These are phyloP conservation scores for Bombus fervidus DNA, from an alignment of 1,140 invertebrate genomes.

Conservation along the genomic window DNA sequence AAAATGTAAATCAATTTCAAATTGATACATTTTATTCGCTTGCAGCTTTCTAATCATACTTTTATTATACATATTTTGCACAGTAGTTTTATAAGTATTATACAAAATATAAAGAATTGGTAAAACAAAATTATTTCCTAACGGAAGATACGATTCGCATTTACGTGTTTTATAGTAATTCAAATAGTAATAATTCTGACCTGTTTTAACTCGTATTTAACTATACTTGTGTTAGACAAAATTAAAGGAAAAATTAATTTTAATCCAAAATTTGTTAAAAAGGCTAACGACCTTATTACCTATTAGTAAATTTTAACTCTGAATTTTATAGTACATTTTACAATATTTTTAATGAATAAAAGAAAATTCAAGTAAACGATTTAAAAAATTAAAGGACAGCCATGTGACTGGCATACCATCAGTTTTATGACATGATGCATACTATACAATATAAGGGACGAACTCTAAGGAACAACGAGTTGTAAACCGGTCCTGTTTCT, in stretches of 20 bases:
- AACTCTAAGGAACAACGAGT: constrained; percentile 8
- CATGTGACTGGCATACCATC: neutral
- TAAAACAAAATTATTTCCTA: too few species aligned
- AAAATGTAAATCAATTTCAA: neutral
- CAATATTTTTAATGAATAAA: neutral
- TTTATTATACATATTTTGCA: too few species aligned
- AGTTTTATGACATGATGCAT: neutral
- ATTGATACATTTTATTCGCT: neutral
- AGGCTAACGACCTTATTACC: neutral
- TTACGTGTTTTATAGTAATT: too few species aligned
- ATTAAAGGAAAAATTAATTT: too few species aligned
- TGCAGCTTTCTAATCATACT: neutral
- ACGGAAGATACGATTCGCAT: too few species aligned
- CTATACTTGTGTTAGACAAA: too few species aligned
- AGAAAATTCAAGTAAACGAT: neutral
- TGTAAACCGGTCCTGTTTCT: constrained; percentile 22
- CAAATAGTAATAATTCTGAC: too few species aligned
- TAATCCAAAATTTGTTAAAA: neutral
- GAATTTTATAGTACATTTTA: neutral
- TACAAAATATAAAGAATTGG: neutral
- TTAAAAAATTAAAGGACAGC: neutral
- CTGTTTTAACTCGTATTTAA: too few species aligned
- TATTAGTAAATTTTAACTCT: too few species aligned
- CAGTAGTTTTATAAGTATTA: neutral
- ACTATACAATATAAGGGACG: neutral